Percentiles rank a stretch among this genome's conserved stretches.
Conservation (phyloP, 2,797 vertebrate genomes). For the Lutjanus campechanus region DNA sequence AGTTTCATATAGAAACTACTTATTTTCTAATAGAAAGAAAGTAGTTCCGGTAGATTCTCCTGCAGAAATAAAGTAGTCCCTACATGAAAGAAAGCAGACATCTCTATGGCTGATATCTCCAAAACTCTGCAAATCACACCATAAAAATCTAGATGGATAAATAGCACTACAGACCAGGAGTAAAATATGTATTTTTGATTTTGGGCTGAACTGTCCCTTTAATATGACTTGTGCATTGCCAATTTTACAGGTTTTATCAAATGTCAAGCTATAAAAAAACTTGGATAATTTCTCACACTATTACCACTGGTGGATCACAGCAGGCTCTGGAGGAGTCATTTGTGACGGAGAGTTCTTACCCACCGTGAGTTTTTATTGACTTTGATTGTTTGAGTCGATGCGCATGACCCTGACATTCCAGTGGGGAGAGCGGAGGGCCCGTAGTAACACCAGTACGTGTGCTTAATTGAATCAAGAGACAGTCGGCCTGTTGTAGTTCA, state of each 20-base stretch:
- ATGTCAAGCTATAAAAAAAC: slow-evolving; percentile 10
- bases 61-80: too few relatives aligned
- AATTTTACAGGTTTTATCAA: not conserved
- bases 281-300: slow-evolving; percentile 22
- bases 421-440: slow-evolving; percentile 30
- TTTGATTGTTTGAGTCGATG: slow-evolving; percentile 72
- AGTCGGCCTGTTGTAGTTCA: slow-evolving; percentile 60
- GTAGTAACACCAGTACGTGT: slow-evolving; percentile 59
- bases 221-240: not conserved
- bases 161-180: too few relatives aligned
- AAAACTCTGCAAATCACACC: too few relatives aligned
- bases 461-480: slow-evolving; percentile 77
- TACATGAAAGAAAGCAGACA: too few relatives aligned
- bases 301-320: slow-evolving; percentile 36
- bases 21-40: too few relatives aligned
- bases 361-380: slow-evolving; percentile 73
- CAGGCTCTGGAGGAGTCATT: slow-evolving; percentile 38
- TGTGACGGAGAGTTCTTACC: slow-evolving; percentile 60
- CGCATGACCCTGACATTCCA: slow-evolving; percentile 75
- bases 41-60: too few relatives aligned
- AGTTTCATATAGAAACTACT: too few relatives aligned
- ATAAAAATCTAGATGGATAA: too few relatives aligned
- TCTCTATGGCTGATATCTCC: too few relatives aligned
- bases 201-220: too few relatives aligned
- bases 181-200: too few relatives aligned